Evolutionary conservation across 2,113 vertebrate species (phyloP), one percentile per base, ranked within the genome.

Genomic region (Cranoglanis bouderius): DNA sequence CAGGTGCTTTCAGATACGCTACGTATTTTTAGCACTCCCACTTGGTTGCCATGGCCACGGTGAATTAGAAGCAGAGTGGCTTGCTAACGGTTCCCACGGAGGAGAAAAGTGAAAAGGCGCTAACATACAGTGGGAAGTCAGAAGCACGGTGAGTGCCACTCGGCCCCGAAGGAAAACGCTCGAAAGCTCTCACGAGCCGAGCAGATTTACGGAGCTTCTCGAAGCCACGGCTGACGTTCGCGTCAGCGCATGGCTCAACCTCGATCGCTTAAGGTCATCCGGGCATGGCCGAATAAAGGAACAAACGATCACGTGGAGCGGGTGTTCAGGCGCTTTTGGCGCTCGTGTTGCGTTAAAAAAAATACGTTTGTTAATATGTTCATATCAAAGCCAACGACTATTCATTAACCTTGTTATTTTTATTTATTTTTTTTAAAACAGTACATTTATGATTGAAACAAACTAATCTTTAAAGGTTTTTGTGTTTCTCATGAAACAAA

Each of bases 1-100:
- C 82, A 29, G 67, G 82, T 86, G 90, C 84, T 91, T 93, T 91
- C 89, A 89, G 84, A 90, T 70, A 88, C 65, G 67, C 89, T 88
- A 88, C 88, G 88, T 88, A 90, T 90, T 93, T 91, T 94, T 93
- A 94, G 93, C 92, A 92, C 89, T 90, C 80, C 81, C 85, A 88
- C 92, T 93, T 72, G 88, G 94, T 96, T 95, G 92, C 94, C 93
- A 95, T 95, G 93, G 94, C 90, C 92, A 94, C 94, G 81, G 90
- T 86, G 88, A 94, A 94, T 82, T 86, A 88, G 89, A 57, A 89
- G 85, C 59, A 61, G 86, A 83, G 84, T 92, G 88, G 75, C 86
- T 90, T 88, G 92, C 90, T 93, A 91, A 87, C 90, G 93, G 88
- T 93, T 91, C 89, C 92, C 83, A 87, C 84, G 85, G 87, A 88